Conservation (phyloP, 2,113 vertebrate species). For the Pteruthius melanotis region DNA sequence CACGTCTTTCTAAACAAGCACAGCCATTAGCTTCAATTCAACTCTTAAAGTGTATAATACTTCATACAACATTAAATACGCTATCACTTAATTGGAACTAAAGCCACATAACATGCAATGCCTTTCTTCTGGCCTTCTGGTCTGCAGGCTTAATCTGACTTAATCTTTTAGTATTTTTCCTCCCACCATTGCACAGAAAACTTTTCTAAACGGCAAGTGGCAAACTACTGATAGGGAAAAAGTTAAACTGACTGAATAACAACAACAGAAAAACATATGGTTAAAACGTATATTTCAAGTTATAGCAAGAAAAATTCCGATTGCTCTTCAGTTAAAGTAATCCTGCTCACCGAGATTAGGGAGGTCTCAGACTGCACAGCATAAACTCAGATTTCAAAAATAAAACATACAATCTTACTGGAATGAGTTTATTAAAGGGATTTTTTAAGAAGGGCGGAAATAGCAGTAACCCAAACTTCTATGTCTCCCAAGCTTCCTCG, state of each 20-base stretch:
- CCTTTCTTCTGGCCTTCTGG: background rate
- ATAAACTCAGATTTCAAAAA: background rate
- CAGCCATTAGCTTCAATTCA: background rate
- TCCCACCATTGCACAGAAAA: background rate
- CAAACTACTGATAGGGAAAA: background rate
- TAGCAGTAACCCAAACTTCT: background rate
- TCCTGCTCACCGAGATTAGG: background rate
- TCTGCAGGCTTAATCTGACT: background rate
- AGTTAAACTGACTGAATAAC: background rate
- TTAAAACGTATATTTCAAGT: background rate
- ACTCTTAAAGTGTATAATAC: background rate
- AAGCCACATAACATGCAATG: background rate
- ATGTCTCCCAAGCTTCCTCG: background rate
- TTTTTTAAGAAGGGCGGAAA: background rate
- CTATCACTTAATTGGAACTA: background rate
- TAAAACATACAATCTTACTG: background rate
- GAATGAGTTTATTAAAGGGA: rapidly evolving
- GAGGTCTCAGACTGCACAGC: background rate
- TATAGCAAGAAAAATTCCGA: background rate
- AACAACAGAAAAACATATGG: rapidly evolving
- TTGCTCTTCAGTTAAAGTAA: background rate
- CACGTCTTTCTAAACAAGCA: background rate
- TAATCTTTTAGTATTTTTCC: background rate
- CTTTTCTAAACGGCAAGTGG: background rate
- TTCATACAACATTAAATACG: background rate